phyloP scores from a whole-genome alignment of 2,888 invertebrate species.

The Scaptomyza tumidula region DNA sequence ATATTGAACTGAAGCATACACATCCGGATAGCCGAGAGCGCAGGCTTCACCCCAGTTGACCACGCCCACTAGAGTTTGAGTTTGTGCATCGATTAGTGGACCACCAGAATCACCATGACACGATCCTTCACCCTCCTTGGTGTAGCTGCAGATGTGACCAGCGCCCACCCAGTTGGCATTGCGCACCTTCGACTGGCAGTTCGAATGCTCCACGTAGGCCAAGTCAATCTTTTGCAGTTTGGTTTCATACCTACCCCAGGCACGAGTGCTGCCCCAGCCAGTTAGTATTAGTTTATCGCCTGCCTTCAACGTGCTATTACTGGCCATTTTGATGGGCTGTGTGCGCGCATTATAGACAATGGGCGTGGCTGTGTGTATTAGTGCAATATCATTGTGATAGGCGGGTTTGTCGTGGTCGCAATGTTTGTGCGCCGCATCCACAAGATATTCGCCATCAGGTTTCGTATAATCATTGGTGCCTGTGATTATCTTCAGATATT shows the following conservation, averaged over 20 bases:
- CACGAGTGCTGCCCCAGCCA: constrained; percentile 87
- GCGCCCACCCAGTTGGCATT: constrained; percentile 85
- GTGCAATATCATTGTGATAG: constrained; percentile 88
- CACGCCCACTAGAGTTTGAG: constrained; percentile 75
- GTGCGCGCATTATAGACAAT: constrained; percentile 86
- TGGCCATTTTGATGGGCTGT: constrained; percentile 86
- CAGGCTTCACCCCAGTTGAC: constrained; percentile 84
- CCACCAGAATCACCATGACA: constrained; percentile 83
- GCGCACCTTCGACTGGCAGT: constrained; percentile 84
- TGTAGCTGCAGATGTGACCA: constrained; percentile 87
- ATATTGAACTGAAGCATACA: constrained; percentile 79
- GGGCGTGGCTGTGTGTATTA: constrained; percentile 86
- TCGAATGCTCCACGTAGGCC: constrained; percentile 85
- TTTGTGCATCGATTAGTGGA: constrained; percentile 79
- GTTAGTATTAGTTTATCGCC: constrained; percentile 86
- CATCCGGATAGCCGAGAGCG: constrained; percentile 83
- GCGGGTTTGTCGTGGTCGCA: constrained; percentile 75
- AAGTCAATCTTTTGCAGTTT: constrained; percentile 86
- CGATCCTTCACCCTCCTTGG: constrained; percentile 86
- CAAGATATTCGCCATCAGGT: constrained; percentile 71
- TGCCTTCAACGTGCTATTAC: constrained; percentile 85
- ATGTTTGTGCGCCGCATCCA: constrained; percentile 70
- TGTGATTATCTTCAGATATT: constrained; percentile 75
- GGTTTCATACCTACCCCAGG: constrained; percentile 85
- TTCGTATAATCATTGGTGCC: constrained; percentile 72